Base-by-base conservation (phyloP, 2,113 vertebrate species). In the Actenoides hombroni region DNA sequence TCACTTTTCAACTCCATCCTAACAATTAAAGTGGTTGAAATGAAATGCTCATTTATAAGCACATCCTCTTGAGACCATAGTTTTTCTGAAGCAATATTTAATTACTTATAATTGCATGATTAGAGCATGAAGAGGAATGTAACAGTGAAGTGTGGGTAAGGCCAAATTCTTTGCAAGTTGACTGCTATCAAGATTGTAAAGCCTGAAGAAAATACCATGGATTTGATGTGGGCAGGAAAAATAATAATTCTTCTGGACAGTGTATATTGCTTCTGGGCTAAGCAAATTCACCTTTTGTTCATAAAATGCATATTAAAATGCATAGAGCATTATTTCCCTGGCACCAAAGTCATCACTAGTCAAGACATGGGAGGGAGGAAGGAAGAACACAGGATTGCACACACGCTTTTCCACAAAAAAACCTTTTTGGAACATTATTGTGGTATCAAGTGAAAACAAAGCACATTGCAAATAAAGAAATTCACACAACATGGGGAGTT, bases 101-200 rank as follows among this genome's bases (percentile, higher is more conserved):
- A 93, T 94, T 95, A 83, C 39, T 88, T 85, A 64, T 68, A 83
- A 89, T 93, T 94, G 18, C 44, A 56, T 93, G 42, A 75, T 87
- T 84, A 86, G 17, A 94, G 11, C 21, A 75, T 64, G 65, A 90
- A 53, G 20, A 83, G 44, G 76, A 84, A 57, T 49, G 86, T 20
- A 18, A 6, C 35, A 83, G 6, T 60, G 40, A 94, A 90, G 86
- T 73, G 18, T 79, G 33, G 39, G 26, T 80, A 83, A 83, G 35
- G 35, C 24, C 92, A 86, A 95, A 61, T 74, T 87, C 25, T 16
- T 28, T 69, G 13, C 39, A 53, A 63, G 24, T 8, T 90, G 21
- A 31, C 44, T 77, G 44, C 24, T 85, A 33, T 29, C 42, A 63
- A 37, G 44, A 77, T 16, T 77, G 20, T 83, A 95, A 94, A 90